Evolutionary conservation across 2,113 vertebrate genomes (phyloP).

Genomic region (Halcyon senegalensis): DNA sequence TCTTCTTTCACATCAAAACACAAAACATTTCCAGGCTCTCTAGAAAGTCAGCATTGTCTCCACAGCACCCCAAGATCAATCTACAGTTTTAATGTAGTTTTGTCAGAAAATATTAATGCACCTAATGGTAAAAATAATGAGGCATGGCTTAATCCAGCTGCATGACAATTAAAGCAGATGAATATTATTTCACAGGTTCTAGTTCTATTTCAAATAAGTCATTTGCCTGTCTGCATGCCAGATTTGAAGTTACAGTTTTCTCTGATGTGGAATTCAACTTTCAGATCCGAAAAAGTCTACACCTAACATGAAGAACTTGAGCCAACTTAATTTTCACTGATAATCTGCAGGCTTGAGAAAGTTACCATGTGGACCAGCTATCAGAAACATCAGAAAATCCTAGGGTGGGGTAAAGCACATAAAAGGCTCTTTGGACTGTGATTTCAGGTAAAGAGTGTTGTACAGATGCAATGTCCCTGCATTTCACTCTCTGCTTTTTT

Average conservation of each 20-base stretch:
- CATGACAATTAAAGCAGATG: conserved; percentile 44
- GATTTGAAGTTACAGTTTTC: not conserved
- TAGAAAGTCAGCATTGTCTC: conserved; percentile 25
- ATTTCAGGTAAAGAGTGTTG: not conserved
- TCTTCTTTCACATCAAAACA: not conserved
- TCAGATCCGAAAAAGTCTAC: not conserved
- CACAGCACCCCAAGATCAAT: conserved; percentile 1
- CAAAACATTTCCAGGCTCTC: not conserved
- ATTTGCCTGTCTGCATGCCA: not conserved
- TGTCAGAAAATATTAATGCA: conserved; percentile 45
- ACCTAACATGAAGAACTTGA: not conserved
- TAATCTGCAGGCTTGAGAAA: not conserved
- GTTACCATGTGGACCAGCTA: not conserved
- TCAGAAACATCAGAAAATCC: not conserved
- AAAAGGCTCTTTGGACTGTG: not conserved
- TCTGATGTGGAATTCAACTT: conserved; percentile 24
- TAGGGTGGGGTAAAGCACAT: not conserved
- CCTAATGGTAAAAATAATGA: conserved; percentile 55
- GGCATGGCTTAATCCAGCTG: conserved; percentile 49
- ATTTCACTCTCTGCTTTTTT: not conserved
- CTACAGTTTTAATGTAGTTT: conserved; percentile 42
- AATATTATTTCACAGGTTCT: conserved; percentile 49
- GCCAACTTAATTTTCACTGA: not conserved
- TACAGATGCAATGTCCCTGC: not conserved
- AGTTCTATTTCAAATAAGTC: not conserved